Evolutionary conservation across 1,140 invertebrate genomes (phyloP).

Genomic region (Solen grandis): DNA sequence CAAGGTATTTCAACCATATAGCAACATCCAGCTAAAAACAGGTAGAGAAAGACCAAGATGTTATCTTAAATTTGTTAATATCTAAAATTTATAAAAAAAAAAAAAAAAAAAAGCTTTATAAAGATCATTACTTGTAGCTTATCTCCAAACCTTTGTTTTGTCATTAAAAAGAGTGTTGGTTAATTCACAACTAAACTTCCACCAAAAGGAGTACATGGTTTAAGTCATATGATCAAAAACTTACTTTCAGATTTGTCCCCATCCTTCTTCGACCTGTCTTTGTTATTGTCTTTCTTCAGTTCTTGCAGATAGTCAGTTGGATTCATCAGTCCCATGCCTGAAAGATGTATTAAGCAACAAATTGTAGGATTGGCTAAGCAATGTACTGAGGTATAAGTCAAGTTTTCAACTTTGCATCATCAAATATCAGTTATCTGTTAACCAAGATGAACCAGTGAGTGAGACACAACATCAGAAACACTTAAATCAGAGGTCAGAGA

Average conservation of each 20-base stretch:
- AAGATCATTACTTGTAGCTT: not conserved
- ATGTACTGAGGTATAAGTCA: no score
- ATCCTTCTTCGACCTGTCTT: not conserved
- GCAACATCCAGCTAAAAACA: no score
- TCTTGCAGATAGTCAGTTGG: constrained; percentile 16
- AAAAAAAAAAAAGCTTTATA: no score
- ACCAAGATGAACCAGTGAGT: no score
- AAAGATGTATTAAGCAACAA: not conserved
- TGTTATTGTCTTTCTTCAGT: constrained; percentile 9
- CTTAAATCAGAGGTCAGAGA: no score
- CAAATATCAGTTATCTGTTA: no score
- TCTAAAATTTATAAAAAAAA: not conserved
- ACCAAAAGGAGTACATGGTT: constrained; percentile 14
- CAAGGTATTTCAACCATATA: no score
- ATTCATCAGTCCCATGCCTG: constrained; percentile 1
- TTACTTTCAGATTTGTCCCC: not conserved
- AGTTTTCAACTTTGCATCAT: no score
- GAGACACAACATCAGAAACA: no score
- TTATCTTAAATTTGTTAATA: constrained; percentile 7
- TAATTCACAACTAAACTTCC: constrained; percentile 4
- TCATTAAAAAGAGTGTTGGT: not conserved
- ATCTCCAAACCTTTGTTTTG: not conserved
- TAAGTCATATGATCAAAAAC: constrained; percentile 23
- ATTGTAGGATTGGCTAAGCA: no score
- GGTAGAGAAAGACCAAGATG: no score